Evolutionary conservation across 2,797 vertebrate genomes (phyloP).

Genomic region (Microhierax caerulescens): DNA sequence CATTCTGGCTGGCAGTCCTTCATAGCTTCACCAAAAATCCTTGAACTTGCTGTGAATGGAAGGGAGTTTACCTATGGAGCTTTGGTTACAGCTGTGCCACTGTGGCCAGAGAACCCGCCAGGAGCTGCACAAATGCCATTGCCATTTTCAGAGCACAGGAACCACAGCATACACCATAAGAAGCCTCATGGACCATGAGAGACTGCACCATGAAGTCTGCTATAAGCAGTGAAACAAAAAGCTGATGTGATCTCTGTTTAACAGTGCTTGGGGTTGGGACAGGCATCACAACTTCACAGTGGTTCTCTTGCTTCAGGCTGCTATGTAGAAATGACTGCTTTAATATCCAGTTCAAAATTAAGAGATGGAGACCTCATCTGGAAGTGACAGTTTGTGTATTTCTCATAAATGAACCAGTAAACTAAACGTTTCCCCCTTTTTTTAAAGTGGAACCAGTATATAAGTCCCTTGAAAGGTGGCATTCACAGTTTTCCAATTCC

Average conservation of each 20-base stretch:
- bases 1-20: not conserved
- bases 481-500: not conserved
- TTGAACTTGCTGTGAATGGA: slow-evolving; percentile 8
- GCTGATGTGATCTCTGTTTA: not conserved
- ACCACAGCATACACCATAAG: not conserved
- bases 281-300: not conserved
- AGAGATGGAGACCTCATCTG: not conserved
- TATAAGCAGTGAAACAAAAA: not conserved
- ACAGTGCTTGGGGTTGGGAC: not conserved
- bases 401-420: not conserved
- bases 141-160: not conserved
- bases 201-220: not conserved
- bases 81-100: not conserved
- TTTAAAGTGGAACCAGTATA: not conserved
- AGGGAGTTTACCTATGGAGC: not conserved
- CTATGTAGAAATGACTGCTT: not conserved
- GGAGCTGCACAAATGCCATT: not conserved
- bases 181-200: not conserved
- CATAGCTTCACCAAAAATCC: not conserved
- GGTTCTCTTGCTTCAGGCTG: not conserved
- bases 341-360: not conserved
- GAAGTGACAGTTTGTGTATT: not conserved
- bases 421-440: not conserved
- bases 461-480: not conserved
- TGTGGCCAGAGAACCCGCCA: not conserved